A percentile compares a stretch with the other conserved stretches of the same genome.
Evolutionary conservation across 2,797 vertebrate species (phyloP).

Genomic region (Smutsia temminckii): DNA sequence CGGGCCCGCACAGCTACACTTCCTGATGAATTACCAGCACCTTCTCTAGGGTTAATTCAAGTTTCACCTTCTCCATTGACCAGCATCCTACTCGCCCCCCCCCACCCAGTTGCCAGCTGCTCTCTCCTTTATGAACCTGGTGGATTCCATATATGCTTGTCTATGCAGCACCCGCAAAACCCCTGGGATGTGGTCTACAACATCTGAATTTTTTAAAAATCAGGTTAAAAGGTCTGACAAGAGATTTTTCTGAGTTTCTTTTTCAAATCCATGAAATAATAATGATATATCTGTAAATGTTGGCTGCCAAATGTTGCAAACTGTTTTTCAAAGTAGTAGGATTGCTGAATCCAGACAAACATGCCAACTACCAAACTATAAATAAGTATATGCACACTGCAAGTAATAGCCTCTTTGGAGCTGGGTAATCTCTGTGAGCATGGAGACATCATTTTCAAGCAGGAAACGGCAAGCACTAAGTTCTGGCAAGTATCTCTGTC

Average conservation of each 20-base stretch:
- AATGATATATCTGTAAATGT: neutral
- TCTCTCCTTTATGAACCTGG: neutral
- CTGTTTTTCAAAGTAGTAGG: neutral
- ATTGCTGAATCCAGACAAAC: neutral
- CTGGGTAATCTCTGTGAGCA: neutral
- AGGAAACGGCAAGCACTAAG: neutral
- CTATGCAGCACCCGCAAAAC: neutral
- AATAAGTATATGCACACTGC: neutral
- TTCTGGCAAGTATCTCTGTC: slow-evolving; percentile 9
- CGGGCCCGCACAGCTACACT: neutral
- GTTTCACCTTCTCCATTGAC: neutral
- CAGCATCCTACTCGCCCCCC: neutral
- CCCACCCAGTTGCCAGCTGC: neutral
- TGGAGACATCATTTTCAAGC: neutral
- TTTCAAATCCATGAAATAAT: slow-evolving; percentile 50
- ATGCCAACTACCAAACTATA: neutral
- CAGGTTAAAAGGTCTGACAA: neutral
- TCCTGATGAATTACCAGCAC: neutral
- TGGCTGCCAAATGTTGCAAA: neutral
- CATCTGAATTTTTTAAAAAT: neutral
- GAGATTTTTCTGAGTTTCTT: neutral
- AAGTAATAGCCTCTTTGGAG: neutral
- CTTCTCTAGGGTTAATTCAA: neutral
- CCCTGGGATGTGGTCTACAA: neutral
- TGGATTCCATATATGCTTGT: neutral